These are phyloP conservation scores for Porites divaricata DNA, from an alignment of 92 coral and sea anemone genomes.

Conservation along the genomic window DNA sequence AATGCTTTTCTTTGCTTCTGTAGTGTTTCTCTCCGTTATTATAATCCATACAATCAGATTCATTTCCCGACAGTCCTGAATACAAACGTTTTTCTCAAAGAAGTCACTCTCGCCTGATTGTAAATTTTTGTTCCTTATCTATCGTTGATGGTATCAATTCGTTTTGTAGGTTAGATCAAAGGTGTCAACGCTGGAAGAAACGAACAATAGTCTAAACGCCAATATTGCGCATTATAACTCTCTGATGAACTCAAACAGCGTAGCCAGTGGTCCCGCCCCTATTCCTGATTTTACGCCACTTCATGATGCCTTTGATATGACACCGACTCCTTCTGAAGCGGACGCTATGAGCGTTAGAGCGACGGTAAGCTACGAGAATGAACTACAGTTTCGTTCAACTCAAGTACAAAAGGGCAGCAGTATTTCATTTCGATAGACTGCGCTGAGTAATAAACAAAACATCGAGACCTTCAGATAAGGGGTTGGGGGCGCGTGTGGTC, in stretches of 20 bases:
- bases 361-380: conserved; percentile 71
- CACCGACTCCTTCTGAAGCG: conserved; percentile 98
- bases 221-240: conserved; percentile 92
- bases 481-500: too few species aligned
- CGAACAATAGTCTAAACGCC: conserved; percentile 87
- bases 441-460: too few species aligned
- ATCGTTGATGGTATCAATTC: not conserved
- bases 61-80: too few species aligned
- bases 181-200: conserved; percentile 85
- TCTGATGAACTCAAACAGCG: conserved; percentile 84
- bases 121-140: too few species aligned
- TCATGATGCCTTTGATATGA: conserved; percentile 93
- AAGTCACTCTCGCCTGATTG: too few species aligned
- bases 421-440: too few species aligned
- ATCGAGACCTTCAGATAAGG: too few species aligned
- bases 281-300: conserved; percentile 93
- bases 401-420: too few species aligned
- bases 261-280: conserved; percentile 72
- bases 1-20: too few species aligned
- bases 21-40: too few species aligned
- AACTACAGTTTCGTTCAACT: not conserved
- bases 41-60: too few species aligned
- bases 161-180: conserved; percentile 81
- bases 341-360: conserved; percentile 99
- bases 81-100: too few species aligned